phyloP scores from a whole-genome alignment of 2,888 invertebrate genomes.

The Xiphydria camelus region DNA sequence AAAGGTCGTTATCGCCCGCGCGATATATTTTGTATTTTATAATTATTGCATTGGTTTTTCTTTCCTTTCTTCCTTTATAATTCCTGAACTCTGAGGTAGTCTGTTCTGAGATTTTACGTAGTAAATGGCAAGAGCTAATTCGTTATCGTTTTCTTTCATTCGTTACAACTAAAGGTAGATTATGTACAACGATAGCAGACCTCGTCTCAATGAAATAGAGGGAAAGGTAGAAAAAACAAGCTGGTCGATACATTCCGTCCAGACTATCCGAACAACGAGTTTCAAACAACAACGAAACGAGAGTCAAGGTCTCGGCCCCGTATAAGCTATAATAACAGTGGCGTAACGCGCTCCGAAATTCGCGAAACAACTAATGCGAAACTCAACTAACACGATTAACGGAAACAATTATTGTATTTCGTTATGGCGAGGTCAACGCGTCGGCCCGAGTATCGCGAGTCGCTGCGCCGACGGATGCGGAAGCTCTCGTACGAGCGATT shows the following conservation, averaged over 20 bases:
- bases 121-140: constrained; percentile 54
- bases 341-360: constrained; percentile 6
- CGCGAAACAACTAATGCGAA: constrained; percentile 24
- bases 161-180: constrained; percentile 18
- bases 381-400: constrained; percentile 34
- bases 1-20: constrained; percentile 1
- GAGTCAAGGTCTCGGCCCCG: constrained; percentile 5
- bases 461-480: not conserved
- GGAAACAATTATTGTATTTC: constrained; percentile 38
- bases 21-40: constrained; percentile 9
- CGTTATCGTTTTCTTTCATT: constrained; percentile 31
- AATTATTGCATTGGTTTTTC: constrained; percentile 55
- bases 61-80: constrained; percentile 41
- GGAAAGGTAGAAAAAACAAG: not conserved
- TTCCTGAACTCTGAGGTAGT: constrained; percentile 58
- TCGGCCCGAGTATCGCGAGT: constrained; percentile 3
- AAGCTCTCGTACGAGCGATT: constrained; percentile 16
- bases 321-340: constrained; percentile 13
- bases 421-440: constrained; percentile 35
- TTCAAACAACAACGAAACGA: constrained; percentile 29
- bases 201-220: constrained; percentile 26
- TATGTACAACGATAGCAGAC: constrained; percentile 22
- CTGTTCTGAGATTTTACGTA: constrained; percentile 52
- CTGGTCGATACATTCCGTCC: not conserved
- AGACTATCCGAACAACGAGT: constrained; percentile 11